Percentiles rank a stretch among this genome's conserved stretches.
These are phyloP conservation scores for Seira musarum DNA, from an alignment of 2,888 invertebrate genomes.

Conservation along the genomic window DNA sequence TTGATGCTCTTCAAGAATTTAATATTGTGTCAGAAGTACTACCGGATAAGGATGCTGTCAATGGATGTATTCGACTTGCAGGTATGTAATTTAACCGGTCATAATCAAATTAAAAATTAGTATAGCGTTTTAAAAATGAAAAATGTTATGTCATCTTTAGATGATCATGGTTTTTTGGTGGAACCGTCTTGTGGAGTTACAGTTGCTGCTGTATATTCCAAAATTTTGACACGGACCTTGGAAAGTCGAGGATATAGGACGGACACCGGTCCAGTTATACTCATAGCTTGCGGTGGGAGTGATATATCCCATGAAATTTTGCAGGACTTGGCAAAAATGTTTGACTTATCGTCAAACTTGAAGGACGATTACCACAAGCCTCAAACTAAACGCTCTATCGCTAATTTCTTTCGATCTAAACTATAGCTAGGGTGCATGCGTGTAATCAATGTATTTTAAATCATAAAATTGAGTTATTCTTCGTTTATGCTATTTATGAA, in stretches of 20 bases:
- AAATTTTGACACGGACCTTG: slow-evolving; percentile 71
- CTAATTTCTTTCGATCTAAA: too few relatives aligned
- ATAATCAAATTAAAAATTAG: too few relatives aligned
- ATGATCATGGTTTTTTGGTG: slow-evolving; percentile 74
- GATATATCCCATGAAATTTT: slow-evolving; percentile 76
- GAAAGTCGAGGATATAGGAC: slow-evolving; percentile 67
- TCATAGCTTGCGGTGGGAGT: slow-evolving; percentile 76
- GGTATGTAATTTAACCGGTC: slow-evolving; percentile 71
- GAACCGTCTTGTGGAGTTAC: slow-evolving; percentile 75
- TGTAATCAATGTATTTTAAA: too few relatives aligned
- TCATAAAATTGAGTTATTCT: too few relatives aligned
- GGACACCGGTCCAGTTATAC: slow-evolving; percentile 71
- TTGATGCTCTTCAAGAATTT: slow-evolving; percentile 71
- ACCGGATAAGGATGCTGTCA: slow-evolving; percentile 72
- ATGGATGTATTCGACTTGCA: slow-evolving; percentile 72
- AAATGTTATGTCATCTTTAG: slow-evolving; percentile 69
- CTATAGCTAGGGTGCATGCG: too few relatives aligned
- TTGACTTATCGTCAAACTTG: slow-evolving; percentile 63
- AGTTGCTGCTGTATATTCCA: slow-evolving; percentile 73
- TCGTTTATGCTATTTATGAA: too few relatives aligned
- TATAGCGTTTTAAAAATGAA: too few relatives aligned
- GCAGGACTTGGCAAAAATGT: slow-evolving; percentile 74
- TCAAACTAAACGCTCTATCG: too few relatives aligned
- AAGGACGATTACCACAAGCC: too few relatives aligned
- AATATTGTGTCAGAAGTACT: slow-evolving; percentile 72